These are phyloP conservation scores for Mobula birostris DNA, from an alignment of 2,113 vertebrate genomes.

Conservation along the genomic window DNA sequence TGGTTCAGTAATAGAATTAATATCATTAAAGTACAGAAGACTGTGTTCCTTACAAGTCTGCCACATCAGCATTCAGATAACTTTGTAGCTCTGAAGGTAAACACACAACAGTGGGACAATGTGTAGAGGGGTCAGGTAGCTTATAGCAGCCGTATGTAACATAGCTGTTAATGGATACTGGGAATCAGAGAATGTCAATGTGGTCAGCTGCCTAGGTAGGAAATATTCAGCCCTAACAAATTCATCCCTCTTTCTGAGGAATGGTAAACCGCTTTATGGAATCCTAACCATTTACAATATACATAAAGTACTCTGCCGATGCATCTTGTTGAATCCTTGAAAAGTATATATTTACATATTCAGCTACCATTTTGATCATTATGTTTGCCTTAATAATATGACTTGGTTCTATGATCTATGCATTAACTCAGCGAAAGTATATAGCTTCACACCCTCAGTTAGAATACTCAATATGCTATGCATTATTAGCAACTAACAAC, in stretches of 20 bases:
- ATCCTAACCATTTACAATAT: not conserved
- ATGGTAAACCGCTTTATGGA: not conserved
- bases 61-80: not conserved
- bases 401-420: not conserved
- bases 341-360: conserved; percentile 33
- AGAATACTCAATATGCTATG: not conserved
- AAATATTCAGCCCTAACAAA: not conserved
- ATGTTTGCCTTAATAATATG: conserved; percentile 19
- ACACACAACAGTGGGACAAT: not conserved
- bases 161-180: not conserved
- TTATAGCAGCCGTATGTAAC: not conserved
- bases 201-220: not conserved
- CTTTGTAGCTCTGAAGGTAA: not conserved
- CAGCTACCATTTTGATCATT: not conserved
- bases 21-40: not conserved
- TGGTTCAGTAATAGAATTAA: not conserved
- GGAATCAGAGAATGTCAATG: not conserved
- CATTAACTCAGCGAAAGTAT: not conserved
- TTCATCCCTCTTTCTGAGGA: not conserved
- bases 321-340: conserved; percentile 7
- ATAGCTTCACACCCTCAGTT: not conserved
- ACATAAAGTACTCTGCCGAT: conserved; percentile 19
- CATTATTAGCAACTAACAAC: too few species aligned
- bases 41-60: not conserved
- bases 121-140: not conserved